Conservation (phyloP, 1,140 invertebrate species). For the Campoletis sonorensis region DNA sequence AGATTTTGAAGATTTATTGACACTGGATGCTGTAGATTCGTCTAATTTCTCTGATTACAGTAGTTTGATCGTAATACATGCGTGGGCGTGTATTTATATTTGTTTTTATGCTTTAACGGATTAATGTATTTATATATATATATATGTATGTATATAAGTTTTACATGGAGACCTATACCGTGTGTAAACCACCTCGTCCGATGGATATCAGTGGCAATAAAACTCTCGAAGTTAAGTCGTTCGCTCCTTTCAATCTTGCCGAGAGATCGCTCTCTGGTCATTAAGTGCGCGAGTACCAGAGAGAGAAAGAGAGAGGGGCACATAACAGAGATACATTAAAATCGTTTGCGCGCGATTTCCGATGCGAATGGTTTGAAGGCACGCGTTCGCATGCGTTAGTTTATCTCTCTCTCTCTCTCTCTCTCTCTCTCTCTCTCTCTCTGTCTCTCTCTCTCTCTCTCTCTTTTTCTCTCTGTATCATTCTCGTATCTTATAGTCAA, state of each 20-base stretch:
- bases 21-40: no score
- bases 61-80: no score
- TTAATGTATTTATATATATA: no score
- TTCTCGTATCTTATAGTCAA: background rate
- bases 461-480: background rate
- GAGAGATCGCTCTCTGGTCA: slow-evolving; percentile 20
- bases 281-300: slow-evolving; percentile 2
- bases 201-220: slow-evolving; percentile 27
- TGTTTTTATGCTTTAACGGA: no score
- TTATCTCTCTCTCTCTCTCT: background rate
- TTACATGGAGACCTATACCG: background rate
- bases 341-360: slow-evolving; percentile 26
- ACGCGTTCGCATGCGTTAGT: background rate
- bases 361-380: slow-evolving; percentile 19
- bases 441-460: background rate
- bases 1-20: no score
- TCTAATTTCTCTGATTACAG: no score
- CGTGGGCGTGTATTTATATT: no score
- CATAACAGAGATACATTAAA: slow-evolving; percentile 14
- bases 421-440: background rate
- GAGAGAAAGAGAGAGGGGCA: background rate
- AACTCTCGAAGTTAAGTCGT: slow-evolving; percentile 22
- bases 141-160: no score
- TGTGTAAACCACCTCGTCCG: slow-evolving; percentile 23
- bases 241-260: slow-evolving; percentile 24